Percentiles rank a stretch among this genome's conserved stretches.
Evolutionary conservation across 2,888 invertebrate genomes (phyloP).

Genomic region (Hirtodrosophila trivittata): DNA sequence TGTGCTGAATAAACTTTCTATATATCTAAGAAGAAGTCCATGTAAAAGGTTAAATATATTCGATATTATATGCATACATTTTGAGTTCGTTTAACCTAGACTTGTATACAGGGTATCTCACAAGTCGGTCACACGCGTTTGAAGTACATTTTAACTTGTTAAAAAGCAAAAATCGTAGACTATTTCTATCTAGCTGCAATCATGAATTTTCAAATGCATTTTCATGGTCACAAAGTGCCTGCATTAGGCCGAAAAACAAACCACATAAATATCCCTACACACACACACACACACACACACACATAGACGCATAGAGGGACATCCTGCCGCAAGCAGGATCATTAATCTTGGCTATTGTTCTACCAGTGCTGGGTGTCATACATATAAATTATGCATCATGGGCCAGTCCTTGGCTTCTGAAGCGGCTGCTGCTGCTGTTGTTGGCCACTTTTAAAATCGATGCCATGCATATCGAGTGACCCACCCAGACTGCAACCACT

Average conservation of each 20-base stretch:
- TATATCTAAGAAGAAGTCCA: too few relatives aligned
- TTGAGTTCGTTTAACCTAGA: too few relatives aligned
- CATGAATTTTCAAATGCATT: constrained; percentile 47
- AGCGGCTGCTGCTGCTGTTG: constrained; percentile 39
- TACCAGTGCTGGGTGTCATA: constrained; percentile 59
- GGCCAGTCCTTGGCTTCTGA: constrained; percentile 33
- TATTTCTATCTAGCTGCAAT: constrained; percentile 44
- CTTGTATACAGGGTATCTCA: not conserved
- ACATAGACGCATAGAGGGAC: constrained; percentile 15
- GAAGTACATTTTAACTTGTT: not conserved
- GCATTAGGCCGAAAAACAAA: constrained; percentile 35
- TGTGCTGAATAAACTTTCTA: too few relatives aligned
- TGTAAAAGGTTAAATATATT: too few relatives aligned
- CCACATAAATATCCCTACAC: constrained; percentile 8
- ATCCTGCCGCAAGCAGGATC: constrained; percentile 48
- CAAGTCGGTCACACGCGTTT: not conserved
- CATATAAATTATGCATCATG: constrained; percentile 72
- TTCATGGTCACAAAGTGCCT: constrained; percentile 13
- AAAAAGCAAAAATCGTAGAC: constrained; percentile 38
- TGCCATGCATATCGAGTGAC: constrained; percentile 70
- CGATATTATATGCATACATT: too few relatives aligned
- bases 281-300: constrained; percentile 20
- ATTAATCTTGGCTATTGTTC: constrained; percentile 73
- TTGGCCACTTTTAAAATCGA: constrained; percentile 63
- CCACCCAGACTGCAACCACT: constrained; percentile 2